Conservation (phyloP, 2,888 invertebrate genomes). For the Melinaea menophilus region DNA sequence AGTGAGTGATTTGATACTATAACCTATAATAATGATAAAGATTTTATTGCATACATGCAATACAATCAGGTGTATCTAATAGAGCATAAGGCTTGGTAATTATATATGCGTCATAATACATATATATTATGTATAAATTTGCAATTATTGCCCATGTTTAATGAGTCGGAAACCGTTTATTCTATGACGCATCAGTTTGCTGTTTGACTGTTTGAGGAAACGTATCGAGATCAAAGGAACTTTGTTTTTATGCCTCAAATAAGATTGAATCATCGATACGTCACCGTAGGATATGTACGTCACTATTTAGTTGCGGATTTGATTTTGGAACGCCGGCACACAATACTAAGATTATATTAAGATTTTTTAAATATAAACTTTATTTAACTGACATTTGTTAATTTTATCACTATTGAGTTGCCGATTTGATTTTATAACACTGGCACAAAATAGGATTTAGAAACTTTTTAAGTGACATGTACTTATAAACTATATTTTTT, state of each 20-base stretch:
- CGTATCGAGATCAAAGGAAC: neutral
- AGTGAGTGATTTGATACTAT: no score
- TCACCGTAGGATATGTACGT: neutral
- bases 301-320: neutral
- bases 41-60: no score
- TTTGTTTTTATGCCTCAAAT: neutral
- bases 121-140: neutral
- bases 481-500: no score
- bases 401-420: no score
- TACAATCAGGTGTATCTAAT: no score
- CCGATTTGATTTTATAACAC: no score
- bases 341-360: neutral
- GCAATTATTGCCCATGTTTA: neutral
- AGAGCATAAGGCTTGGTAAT: neutral
- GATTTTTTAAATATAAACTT: neutral
- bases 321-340: neutral
- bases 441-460: no score
- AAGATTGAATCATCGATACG: neutral
- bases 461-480: no score
- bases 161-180: neutral
- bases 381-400: neutral
- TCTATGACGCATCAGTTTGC: neutral
- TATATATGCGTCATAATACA: slow-evolving; percentile 2
- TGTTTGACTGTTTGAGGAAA: slow-evolving; percentile 6
- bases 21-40: no score